Base-by-base conservation (phyloP, 2,888 invertebrate species). In the Stenolophus ochropezus region DNA sequence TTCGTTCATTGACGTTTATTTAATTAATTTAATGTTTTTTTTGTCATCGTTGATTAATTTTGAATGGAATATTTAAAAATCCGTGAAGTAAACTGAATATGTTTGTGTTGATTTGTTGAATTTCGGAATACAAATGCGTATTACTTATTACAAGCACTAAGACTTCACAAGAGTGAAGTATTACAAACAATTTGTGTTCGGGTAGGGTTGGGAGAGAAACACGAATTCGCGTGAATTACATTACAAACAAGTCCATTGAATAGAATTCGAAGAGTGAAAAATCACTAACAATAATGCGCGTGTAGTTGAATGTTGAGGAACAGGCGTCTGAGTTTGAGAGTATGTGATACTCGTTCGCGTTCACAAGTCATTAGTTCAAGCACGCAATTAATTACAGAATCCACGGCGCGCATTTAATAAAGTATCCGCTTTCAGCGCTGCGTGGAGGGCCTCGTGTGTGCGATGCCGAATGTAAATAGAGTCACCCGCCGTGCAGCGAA, bases 381-480 rank as follows among this genome's bases (percentile, higher is more conserved):
- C 82, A 83, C 82, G 82, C 83, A 84, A 84, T 85, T 85, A 85
- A 85, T 85, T 84, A 84, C 84, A 74, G 83, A 84, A 84, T 84
- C 84, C 84, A 83, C 83, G 82, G 77, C 83, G 82, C 81, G 81
- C 71, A 42, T 84, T 84, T 85, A 84, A 85, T 84, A 83, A 84
- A 56, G 56, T 56, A 56, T 56, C 21, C 20, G 56, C 56, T 21
- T 56, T 56, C 56, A 56, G 11, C 11, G 56, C 21, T 20, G 51
- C 51, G 51, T 53, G 3, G 51, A 53, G 20, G 5, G 3, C 1
- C 4, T 14, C 5, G 51, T 16, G 18, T 53, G 16, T 5, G 51
- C 11, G 51, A 42, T 42, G 33, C 51, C 20, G 16, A 53, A 5
- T 53, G 51, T 53, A 53, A 53, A 16, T 53, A 53, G 33, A 42